Evolutionary conservation across 2,797 vertebrate species (phyloP).

Genomic region (Betta splendens): DNA sequence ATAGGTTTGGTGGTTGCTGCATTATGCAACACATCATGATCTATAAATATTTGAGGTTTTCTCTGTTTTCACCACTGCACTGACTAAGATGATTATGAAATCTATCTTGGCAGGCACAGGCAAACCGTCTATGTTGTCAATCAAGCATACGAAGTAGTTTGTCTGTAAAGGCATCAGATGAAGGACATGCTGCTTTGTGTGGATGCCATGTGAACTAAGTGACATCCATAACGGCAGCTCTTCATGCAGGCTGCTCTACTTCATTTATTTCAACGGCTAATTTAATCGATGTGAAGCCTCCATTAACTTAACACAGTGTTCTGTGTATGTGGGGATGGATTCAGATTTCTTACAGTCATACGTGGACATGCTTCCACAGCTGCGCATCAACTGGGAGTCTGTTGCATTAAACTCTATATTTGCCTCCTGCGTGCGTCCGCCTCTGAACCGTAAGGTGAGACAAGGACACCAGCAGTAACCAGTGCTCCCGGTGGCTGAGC

Average conservation of each 20-base stretch:
- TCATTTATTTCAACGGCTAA: constrained; percentile 68
- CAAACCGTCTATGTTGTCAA: not conserved
- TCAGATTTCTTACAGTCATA: not conserved
- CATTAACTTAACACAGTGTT: constrained; percentile 58
- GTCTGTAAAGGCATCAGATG: constrained; percentile 20
- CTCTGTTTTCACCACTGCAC: not conserved
- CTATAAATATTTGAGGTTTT: not conserved
- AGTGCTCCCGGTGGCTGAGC: constrained; percentile 49
- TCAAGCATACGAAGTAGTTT: constrained; percentile 2
- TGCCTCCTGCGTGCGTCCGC: constrained; percentile 11
- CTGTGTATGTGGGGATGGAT: not conserved
- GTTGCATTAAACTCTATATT: constrained; percentile 22
- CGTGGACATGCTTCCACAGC: constrained; percentile 15
- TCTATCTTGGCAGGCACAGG: not conserved
- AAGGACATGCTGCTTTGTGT: constrained; percentile 18
- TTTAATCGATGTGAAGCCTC: constrained; percentile 67
- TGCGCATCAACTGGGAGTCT: constrained; percentile 17
- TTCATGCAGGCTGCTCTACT: constrained; percentile 60
- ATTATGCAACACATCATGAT: not conserved
- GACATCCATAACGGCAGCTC: constrained; percentile 63
- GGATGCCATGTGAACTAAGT: constrained; percentile 49
- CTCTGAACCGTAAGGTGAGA: constrained; percentile 56
- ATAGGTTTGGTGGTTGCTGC: not conserved
- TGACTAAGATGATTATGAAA: not conserved
- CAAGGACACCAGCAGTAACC: constrained; percentile 56